Conservation (phyloP, 2,888 invertebrate genomes). For the Alviniconcha strummeri region DNA sequence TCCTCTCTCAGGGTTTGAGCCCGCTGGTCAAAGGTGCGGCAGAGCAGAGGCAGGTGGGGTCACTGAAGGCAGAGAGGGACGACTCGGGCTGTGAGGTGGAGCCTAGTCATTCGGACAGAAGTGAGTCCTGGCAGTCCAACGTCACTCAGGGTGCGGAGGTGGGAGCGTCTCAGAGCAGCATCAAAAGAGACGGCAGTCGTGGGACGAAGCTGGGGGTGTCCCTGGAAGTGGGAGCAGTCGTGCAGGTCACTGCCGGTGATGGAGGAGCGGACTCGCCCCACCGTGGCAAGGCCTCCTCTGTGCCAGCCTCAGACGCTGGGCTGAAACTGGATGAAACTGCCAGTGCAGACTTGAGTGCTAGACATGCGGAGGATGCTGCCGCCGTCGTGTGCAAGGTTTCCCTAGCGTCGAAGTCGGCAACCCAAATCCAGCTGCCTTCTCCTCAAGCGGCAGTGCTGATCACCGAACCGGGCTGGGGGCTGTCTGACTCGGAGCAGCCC, state of each 20-base stretch:
- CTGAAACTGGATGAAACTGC: not conserved
- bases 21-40: not conserved
- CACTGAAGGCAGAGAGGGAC: slow-evolving; percentile 19
- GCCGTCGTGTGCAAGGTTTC: slow-evolving; percentile 27
- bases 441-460: slow-evolving; percentile 21
- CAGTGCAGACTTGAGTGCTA: not conserved
- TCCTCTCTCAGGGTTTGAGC: not conserved
- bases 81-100: slow-evolving; percentile 29
- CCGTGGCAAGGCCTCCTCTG: not conserved
- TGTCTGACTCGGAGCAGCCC: slow-evolving; percentile 11
- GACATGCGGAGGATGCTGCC: not conserved
- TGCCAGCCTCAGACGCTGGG: not conserved
- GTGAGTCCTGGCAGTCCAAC: not conserved
- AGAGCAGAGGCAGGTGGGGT: not conserved
- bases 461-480: not conserved
- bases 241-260: not conserved
- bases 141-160: not conserved
- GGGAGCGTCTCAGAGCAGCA: not conserved
- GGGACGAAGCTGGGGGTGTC: not conserved
- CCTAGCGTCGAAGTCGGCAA: slow-evolving; percentile 12
- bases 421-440: slow-evolving; percentile 21
- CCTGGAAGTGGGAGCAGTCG: not conserved
- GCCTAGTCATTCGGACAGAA: slow-evolving; percentile 17
- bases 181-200: not conserved
- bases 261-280: not conserved